Conservation (phyloP, 2,888 invertebrate species). For the Hydropsyche betteni region DNA sequence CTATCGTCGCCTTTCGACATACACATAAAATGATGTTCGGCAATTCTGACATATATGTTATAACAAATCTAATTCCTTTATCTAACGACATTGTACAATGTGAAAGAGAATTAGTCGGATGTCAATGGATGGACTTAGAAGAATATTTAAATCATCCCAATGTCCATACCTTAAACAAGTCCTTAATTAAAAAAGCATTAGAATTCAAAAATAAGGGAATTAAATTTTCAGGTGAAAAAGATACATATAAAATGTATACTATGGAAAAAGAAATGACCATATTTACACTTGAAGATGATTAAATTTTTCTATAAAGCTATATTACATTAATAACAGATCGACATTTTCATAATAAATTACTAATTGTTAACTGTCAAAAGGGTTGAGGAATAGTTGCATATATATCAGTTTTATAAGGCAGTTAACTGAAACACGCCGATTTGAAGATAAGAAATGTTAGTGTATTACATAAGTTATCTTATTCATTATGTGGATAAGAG, state of each 20-base stretch:
- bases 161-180: constrained; percentile 76
- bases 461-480: too few species aligned
- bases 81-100: constrained; percentile 73
- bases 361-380: too few species aligned
- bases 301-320: too few species aligned
- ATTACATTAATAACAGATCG: too few species aligned
- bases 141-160: constrained; percentile 77
- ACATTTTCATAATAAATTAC: too few species aligned
- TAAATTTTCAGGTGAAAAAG: constrained; percentile 68
- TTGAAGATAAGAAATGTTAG: too few species aligned
- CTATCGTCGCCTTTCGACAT: constrained; percentile 81
- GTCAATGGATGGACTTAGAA: constrained; percentile 83
- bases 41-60: constrained; percentile 88
- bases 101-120: constrained; percentile 79
- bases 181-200: constrained; percentile 72
- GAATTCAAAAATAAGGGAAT: constrained; percentile 71
- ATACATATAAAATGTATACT: constrained; percentile 57
- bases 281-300: constrained; percentile 37
- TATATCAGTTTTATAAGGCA: too few species aligned
- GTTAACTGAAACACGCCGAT: too few species aligned
- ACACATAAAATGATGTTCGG: constrained; percentile 78
- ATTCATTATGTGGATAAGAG: too few species aligned
- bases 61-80: constrained; percentile 76
- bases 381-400: too few species aligned
- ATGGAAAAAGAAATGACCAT: constrained; percentile 58